A percentile compares a stretch with the other conserved stretches of the same genome.
These are phyloP conservation scores for Lepidocolaptes lacrymiger DNA, from an alignment of 2,797 vertebrate species.

Conservation along the genomic window DNA sequence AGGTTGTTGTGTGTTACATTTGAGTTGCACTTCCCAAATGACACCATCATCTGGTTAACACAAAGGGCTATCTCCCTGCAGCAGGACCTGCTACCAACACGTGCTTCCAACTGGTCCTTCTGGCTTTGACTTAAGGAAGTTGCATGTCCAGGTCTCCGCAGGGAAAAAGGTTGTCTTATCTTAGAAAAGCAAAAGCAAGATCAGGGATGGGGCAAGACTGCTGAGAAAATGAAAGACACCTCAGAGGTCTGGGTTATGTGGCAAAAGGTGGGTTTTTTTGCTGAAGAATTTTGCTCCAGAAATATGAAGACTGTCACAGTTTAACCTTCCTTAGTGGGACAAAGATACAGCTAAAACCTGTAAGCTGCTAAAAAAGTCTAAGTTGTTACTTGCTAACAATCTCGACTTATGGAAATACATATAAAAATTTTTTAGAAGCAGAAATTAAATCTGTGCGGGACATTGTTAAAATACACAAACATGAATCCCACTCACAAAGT, in stretches of 20 bases:
- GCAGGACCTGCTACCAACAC: background rate
- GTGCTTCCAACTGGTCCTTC: background rate
- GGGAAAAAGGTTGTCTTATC: background rate
- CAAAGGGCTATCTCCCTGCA: background rate
- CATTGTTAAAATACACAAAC: background rate
- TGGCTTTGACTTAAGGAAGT: background rate
- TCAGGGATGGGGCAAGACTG: background rate
- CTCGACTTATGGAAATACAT: fast-evolving
- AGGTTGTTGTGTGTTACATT: background rate
- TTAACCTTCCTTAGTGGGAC: background rate
- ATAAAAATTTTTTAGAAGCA: background rate
- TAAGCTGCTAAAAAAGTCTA: background rate
- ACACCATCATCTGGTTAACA: background rate
- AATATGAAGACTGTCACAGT: background rate
- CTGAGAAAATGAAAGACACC: background rate
- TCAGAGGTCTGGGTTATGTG: background rate
- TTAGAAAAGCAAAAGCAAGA: background rate
- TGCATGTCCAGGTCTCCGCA: background rate
- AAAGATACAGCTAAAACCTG: background rate
- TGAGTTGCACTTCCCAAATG: background rate
- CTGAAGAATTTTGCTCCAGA: background rate
- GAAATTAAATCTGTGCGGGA: background rate
- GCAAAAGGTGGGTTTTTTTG: background rate
- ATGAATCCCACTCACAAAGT: fast-evolving
- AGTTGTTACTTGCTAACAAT: background rate